These are phyloP conservation scores for Glaucomys volans DNA, from an alignment of 2,113 vertebrate genomes.

Conservation along the genomic window DNA sequence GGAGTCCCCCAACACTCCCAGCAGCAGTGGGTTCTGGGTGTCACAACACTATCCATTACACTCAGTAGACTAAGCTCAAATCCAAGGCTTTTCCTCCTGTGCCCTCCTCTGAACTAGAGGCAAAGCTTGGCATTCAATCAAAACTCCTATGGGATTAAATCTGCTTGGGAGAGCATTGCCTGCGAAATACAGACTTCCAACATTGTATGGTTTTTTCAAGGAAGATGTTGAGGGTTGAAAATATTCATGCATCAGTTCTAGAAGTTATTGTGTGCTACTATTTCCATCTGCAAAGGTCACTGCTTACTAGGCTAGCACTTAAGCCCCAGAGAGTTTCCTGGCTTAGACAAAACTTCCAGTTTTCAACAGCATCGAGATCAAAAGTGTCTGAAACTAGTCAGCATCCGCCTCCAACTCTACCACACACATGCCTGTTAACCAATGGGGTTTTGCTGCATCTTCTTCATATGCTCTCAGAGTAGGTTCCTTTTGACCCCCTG, in stretches of 20 bases:
- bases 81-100: background rate
- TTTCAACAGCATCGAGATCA: background rate
- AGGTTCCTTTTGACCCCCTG: background rate
- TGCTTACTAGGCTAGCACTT: background rate
- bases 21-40: background rate
- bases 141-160: background rate
- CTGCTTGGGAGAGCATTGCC: background rate
- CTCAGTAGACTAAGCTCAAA: background rate
- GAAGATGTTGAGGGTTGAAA: background rate
- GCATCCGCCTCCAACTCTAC: background rate
- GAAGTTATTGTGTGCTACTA: background rate
- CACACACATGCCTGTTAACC: background rate
- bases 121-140: background rate
- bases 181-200: background rate
- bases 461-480: background rate
- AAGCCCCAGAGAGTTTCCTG: background rate
- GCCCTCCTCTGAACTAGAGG: background rate
- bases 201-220: background rate
- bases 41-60: fast-evolving
- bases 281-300: background rate
- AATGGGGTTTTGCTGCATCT: background rate
- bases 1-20: background rate
- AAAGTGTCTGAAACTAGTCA: background rate
- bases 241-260: background rate
- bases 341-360: background rate